Percentiles rank a stretch among this genome's conserved stretches.
These are phyloP conservation scores for Xanthostigma xanthostigma DNA, from an alignment of 2,888 invertebrate species.

Conservation along the genomic window DNA sequence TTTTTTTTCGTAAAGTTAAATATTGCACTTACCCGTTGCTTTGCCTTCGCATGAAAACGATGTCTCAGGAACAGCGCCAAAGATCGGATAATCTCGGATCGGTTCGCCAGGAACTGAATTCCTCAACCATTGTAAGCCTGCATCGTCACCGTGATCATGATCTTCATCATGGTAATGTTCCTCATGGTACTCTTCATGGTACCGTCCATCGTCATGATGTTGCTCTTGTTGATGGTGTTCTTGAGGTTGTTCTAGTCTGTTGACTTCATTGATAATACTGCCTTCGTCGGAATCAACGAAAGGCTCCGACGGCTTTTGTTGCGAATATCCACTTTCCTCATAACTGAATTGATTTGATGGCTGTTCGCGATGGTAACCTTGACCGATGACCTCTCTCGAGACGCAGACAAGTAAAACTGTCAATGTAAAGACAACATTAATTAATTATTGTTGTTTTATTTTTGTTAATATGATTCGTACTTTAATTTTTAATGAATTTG, in stretches of 20 bases:
- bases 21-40: conserved; percentile 34
- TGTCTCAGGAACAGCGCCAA: conserved; percentile 40
- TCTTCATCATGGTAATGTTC: conserved; percentile 17
- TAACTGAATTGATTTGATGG: conserved; percentile 25
- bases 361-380: conserved; percentile 13
- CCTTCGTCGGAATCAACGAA: conserved; percentile 19
- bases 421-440: no score
- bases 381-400: no score
- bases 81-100: conserved; percentile 47
- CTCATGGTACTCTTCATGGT: conserved; percentile 2
- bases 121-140: conserved; percentile 38
- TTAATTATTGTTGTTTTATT: no score
- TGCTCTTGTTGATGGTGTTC: neutral
- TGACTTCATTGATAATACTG: conserved; percentile 23
- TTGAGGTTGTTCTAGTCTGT: conserved; percentile 2
- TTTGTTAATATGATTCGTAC: no score
- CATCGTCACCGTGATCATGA: conserved; percentile 25
- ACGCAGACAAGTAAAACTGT: no score
- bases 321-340: conserved; percentile 16
- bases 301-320: conserved; percentile 16
- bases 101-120: conserved; percentile 51
- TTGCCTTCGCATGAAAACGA: conserved; percentile 44
- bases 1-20: neutral
- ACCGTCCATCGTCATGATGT: neutral
- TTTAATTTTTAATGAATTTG: no score